A percentile compares a stretch with the other conserved stretches of the same genome.
Conservation (phyloP, 2,797 vertebrate genomes). For the Borostomias antarcticus region DNA sequence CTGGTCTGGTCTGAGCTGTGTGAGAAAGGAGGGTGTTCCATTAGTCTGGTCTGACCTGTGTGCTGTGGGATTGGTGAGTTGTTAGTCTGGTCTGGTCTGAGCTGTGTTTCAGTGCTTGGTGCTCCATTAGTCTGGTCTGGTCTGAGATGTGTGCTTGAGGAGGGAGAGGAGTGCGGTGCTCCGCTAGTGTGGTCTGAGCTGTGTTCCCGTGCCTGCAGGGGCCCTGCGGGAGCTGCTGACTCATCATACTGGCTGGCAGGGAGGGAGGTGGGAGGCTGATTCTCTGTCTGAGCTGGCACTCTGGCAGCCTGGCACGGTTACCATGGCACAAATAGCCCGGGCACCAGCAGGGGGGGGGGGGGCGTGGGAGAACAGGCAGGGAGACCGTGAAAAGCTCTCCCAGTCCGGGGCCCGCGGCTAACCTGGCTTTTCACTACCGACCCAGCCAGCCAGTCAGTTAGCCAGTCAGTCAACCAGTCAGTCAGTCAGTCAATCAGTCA, state of each 20-base stretch:
- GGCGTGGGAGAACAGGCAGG: conserved; percentile 47
- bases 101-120: background rate
- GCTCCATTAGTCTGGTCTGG: background rate
- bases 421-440: conserved; percentile 41
- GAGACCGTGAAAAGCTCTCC: conserved; percentile 47
- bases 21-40: conserved; percentile 40
- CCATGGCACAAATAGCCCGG: conserved; percentile 68
- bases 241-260: conserved; percentile 67
- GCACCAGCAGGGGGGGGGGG: conserved; percentile 58
- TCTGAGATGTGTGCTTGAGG: background rate
- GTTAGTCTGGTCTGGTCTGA: no score
- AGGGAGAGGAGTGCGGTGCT: conserved; percentile 49
- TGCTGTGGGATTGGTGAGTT: no score
- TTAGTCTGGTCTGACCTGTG: background rate
- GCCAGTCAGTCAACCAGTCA: background rate
- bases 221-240: conserved; percentile 69
- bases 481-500: background rate
- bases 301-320: conserved; percentile 74
- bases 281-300: conserved; percentile 74
- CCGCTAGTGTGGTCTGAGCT: no score
- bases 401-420: conserved; percentile 28
- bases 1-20: background rate
- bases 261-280: conserved; percentile 66
- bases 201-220: conserved; percentile 28
- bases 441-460: background rate